Conservation (phyloP, 2,113 vertebrate genomes). For the Bujurquina vittata region DNA sequence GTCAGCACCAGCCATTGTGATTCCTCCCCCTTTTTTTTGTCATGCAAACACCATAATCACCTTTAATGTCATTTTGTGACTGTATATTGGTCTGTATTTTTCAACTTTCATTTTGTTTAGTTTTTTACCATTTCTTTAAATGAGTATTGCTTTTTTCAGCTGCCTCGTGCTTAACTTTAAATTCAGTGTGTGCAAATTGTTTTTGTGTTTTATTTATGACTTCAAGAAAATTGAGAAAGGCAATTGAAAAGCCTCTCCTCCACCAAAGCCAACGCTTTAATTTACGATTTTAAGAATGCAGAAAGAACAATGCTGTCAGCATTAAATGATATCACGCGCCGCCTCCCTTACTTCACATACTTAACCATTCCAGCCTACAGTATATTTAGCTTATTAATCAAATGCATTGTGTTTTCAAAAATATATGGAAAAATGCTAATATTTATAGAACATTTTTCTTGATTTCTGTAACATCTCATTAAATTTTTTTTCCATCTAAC, state of each 20-base stretch:
- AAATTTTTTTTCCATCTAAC: neutral
- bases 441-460: neutral
- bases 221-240: neutral
- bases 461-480: neutral
- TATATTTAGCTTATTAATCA: no score
- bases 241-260: neutral
- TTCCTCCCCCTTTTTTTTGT: neutral
- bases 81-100: neutral
- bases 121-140: neutral
- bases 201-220: neutral
- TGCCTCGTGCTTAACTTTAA: conserved; percentile 15
- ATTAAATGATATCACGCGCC: neutral
- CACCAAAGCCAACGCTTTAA: neutral
- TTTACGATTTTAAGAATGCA: neutral
- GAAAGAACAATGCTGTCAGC: neutral
- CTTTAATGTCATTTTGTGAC: neutral
- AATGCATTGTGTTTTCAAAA: no score
- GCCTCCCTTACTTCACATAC: neutral
- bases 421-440: neutral
- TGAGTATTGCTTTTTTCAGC: neutral
- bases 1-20: neutral
- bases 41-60: neutral
- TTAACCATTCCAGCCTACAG: neutral
- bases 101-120: neutral
- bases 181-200: neutral